Evolutionary conservation across 2,888 invertebrate genomes (phyloP).

Genomic region (Synanthedon myopaeformis): DNA sequence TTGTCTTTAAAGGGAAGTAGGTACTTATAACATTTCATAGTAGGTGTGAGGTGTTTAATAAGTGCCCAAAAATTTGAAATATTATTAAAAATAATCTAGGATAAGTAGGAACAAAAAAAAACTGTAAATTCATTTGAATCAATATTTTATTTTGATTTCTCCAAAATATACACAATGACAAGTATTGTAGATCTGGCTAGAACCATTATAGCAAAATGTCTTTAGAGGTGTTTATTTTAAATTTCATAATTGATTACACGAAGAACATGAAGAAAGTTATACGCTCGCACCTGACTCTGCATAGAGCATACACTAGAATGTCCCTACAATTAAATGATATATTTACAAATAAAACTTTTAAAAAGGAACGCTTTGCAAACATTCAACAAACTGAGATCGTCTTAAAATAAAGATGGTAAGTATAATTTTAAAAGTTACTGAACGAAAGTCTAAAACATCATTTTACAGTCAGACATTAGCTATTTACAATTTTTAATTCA

Average conservation of each 20-base stretch:
- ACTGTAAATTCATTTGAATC: conserved; percentile 40
- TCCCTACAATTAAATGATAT: conserved; percentile 57
- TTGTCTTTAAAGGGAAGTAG: no score
- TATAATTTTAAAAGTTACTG: conserved; percentile 54
- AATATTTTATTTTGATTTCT: conserved; percentile 68
- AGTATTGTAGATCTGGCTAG: conserved; percentile 52
- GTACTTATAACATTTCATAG: no score
- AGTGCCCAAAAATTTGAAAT: no score
- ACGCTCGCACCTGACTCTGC: no score
- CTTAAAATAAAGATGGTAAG: conserved; percentile 69
- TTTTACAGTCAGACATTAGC: conserved; percentile 31
- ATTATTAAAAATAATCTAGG: no score
- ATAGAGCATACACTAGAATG: conserved; percentile 40
- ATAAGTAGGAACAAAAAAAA: conserved; percentile 10
- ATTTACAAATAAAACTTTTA: conserved; percentile 69
- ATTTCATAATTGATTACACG: conserved; percentile 63
- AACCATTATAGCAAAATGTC: conserved; percentile 56
- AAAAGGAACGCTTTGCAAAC: conserved; percentile 71
- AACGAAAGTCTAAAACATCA: conserved; percentile 55
- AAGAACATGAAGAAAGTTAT: conserved; percentile 47
- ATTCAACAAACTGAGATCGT: conserved; percentile 71
- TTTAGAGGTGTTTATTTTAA: conserved; percentile 52
- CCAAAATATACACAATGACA: conserved; percentile 70
- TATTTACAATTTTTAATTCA: conserved; percentile 54
- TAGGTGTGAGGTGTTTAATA: no score